Evolutionary conservation across 2,797 vertebrate genomes (phyloP), one percentile per base, ranked within the genome.

Genomic region (Tarsius wallacei): DNA sequence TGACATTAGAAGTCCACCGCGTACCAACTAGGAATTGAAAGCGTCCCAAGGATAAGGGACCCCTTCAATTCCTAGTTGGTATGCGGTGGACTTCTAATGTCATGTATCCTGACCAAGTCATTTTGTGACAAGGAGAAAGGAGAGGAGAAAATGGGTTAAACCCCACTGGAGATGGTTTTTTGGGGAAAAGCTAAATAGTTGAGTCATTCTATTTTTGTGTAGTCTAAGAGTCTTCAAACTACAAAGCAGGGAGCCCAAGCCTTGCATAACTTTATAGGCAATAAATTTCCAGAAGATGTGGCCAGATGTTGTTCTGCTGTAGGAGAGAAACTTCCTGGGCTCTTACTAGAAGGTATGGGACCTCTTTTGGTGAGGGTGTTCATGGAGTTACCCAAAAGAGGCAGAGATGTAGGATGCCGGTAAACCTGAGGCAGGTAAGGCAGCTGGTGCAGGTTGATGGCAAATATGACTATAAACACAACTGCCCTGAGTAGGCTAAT

Each of bases 141-240:
- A 91, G 42, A 80, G 77, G 19, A 71, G 42, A 70, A 93, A 81
- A 71, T 59, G 81, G 53, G 13, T 85, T 31, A 42, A 68, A 64
- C 12, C 66, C 68, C 14, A 8, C 49, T 71, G 19, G 64, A 64
- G 85, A 90, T 61, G 77, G 71, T 87, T 31, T 90, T 51, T 1
- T 51, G 71, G 93, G 81, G 5, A 93, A 92, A 74, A 90, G 77
- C 53, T 73, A 87, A 63, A 68, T 19, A 84, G 55, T 59, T 36
- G 24, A 87, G 51, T 47, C 85, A 11, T 31, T 68, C 19, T 33
- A 3, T 31, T 68, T 93, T 59, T 59, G 19, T n/a, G 22, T 24
- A 33, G 68, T 36, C n/a, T 80, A 3, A 42, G 90, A 93, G 24
- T 64, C 53, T 68, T 82, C 26, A 61, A 49, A 2, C 64, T 70